Conservation (phyloP, 1,140 invertebrate species). For the Glomeris maerens region DNA sequence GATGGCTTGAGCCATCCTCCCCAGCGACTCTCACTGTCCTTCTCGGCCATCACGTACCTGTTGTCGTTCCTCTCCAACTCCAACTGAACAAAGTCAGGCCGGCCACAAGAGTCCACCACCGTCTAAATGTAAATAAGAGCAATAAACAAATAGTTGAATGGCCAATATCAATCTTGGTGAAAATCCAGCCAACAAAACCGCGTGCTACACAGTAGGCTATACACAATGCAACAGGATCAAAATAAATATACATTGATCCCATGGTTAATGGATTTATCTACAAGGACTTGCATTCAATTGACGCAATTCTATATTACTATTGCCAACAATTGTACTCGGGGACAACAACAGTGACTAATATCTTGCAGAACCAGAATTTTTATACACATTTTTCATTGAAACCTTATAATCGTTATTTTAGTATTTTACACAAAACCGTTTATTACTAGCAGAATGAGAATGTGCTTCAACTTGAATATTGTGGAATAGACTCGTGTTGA, state of each 20-base stretch:
- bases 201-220: too few relatives aligned
- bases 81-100: conserved; percentile 1
- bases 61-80: conserved; percentile 1
- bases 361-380: too few relatives aligned
- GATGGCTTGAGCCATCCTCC: conserved; percentile 51
- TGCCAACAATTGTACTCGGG: not conserved
- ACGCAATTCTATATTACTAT: not conserved
- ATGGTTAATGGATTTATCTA: conserved; percentile 4
- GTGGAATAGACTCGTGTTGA: too few relatives aligned
- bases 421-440: too few relatives aligned
- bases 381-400: too few relatives aligned
- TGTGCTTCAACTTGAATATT: too few relatives aligned
- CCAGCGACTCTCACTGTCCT: conserved; percentile 24
- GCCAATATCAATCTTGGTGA: not conserved
- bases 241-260: too few relatives aligned
- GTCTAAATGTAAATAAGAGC: not conserved
- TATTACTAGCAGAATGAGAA: too few relatives aligned
- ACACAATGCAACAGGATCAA: too few relatives aligned
- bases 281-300: not conserved
- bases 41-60: conserved; percentile 9
- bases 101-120: not conserved
- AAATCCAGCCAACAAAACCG: too few relatives aligned
- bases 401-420: too few relatives aligned
- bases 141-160: not conserved
- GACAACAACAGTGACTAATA: conserved; percentile 11